Base-by-base conservation (phyloP, 2,888 invertebrate species). In the Luperina nickerlii region DNA sequence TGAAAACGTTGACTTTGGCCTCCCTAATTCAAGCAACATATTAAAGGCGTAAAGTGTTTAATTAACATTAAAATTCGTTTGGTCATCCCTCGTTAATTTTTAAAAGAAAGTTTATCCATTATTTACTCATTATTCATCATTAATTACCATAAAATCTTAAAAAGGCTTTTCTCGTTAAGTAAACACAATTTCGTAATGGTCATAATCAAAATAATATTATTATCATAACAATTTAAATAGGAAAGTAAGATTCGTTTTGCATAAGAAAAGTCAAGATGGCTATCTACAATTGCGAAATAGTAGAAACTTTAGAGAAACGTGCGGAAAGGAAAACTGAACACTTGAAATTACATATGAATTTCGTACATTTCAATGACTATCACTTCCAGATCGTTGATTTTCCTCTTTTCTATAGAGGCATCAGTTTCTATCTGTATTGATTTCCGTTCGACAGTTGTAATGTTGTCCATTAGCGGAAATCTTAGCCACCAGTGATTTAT, bases 41-140 rank as follows among this genome's bases (percentile, higher is more conserved):
- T 42, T 63, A 32, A 85, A 71, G 27, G 76, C 74, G 71, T 74
- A 24, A 88, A 76, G 27, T 81, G 51, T 78, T 72, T 76, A 78
- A 89, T 84, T 84, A 76, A 27, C 69, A 81, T 88, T 74, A 18
- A 65, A 84, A 79, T 73, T 65, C 42, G 60, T 84, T 79, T 62
- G 74, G 90, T 89, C 82, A 84, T 74, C 75, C 80, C 70, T 89
- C 77, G 82, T 84, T 89, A 79, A 86, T 78, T 86, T 78, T 70
- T 18, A n/a, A 66, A 73, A 69, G 87, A 86, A 84, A 82, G 86
- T 69, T 78, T 60, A n/a, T 20, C 32, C 57, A 77, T 74, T 65
- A 72, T 62, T 63, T 65, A 38, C 6, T 38, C 38, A 38, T 57
- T 13, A 38, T 6, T 51, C 32, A 79, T n/a, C n/a, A n/a, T n/a